Conservation (phyloP, 2,888 invertebrate species). For the Andrena dorsata region DNA sequence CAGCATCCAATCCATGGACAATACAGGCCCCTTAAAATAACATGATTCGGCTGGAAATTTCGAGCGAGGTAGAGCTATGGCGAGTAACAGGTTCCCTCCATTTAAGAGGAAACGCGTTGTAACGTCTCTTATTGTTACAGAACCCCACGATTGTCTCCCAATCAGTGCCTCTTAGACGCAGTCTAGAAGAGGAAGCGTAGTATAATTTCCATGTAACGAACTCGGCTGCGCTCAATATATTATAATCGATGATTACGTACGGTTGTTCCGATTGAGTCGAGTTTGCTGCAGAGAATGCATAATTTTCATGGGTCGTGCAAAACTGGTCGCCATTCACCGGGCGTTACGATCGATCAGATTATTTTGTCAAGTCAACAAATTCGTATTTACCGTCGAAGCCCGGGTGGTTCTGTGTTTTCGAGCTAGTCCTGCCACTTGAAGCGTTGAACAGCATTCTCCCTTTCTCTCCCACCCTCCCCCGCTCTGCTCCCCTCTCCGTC, state of each 20-base stretch:
- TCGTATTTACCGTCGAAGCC: conserved; percentile 34
- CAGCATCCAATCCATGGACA: background rate
- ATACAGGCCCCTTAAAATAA: conserved; percentile 12
- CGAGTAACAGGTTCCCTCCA: conserved; percentile 14
- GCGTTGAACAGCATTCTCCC: conserved; percentile 18
- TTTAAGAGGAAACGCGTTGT: background rate
- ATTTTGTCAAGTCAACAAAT: conserved; percentile 58
- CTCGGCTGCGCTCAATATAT: background rate
- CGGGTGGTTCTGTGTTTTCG: conserved; percentile 40
- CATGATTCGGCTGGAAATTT: conserved; percentile 28
- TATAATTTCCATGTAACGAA: background rate
- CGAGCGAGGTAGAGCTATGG: background rate
- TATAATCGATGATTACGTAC: background rate
- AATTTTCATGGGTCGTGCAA: conserved; percentile 34
- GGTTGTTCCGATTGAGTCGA: background rate
- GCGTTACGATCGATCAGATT: conserved; percentile 39
- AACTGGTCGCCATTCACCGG: conserved; percentile 17
- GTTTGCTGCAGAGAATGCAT: conserved; percentile 11
- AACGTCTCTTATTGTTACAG: background rate
- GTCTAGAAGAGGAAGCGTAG: background rate
- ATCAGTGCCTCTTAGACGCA: background rate
- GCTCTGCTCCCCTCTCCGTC: background rate
- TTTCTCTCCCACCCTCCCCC: background rate
- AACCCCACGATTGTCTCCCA: background rate
- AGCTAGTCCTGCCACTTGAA: conserved; percentile 36